These are phyloP conservation scores for Poeciliopsis retropinna DNA, from an alignment of 2,113 vertebrate species.

Conservation along the genomic window DNA sequence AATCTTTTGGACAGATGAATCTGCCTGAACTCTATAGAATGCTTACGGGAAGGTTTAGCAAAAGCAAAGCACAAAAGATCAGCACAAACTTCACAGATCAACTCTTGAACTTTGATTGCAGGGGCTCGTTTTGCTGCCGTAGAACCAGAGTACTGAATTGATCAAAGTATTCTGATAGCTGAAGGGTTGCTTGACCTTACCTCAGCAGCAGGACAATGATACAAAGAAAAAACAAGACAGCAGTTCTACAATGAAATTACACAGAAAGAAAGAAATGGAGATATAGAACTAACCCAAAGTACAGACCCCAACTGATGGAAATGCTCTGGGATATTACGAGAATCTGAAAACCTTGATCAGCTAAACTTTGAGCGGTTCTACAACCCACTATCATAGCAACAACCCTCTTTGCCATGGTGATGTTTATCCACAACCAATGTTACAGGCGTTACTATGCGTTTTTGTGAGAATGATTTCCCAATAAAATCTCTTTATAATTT, in stretches of 20 bases:
- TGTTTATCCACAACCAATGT: background rate
- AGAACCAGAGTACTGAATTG: too few species aligned
- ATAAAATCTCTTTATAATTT: background rate
- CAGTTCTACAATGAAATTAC: background rate
- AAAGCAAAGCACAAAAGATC: too few species aligned
- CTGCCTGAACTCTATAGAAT: too few species aligned
- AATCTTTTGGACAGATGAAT: too few species aligned
- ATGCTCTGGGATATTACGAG: too few species aligned
- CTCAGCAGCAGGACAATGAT: background rate
- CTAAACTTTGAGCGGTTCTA: background rate
- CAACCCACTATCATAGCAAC: background rate
- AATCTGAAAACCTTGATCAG: background rate
- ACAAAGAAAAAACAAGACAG: background rate
- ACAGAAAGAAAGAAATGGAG: background rate
- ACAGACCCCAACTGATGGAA: background rate
- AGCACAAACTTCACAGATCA: too few species aligned
- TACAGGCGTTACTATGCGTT: background rate
- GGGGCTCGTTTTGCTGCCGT: too few species aligned
- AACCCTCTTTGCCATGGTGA: background rate
- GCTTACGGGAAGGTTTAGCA: too few species aligned
- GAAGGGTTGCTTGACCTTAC: background rate
- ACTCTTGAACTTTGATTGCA: too few species aligned
- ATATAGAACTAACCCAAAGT: background rate
- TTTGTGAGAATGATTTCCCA: background rate
- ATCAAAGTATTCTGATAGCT: too few species aligned